Evolutionary conservation across 1,140 invertebrate species (phyloP).

Genomic region (Magallana angulata): DNA sequence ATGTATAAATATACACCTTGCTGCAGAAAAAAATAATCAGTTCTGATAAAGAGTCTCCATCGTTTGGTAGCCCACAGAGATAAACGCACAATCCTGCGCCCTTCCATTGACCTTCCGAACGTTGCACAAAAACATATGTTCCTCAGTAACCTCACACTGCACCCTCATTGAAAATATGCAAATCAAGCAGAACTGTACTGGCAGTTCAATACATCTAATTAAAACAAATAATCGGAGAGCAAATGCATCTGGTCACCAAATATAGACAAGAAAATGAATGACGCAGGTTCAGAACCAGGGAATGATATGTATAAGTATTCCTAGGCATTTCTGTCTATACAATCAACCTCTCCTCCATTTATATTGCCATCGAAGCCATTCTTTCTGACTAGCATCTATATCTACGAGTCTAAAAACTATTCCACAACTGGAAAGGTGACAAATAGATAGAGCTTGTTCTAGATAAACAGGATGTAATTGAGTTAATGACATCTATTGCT

Average conservation of each 20-base stretch:
- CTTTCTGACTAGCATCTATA: background rate
- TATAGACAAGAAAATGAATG: conserved; percentile 1
- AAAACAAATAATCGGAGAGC: conserved; percentile 1
- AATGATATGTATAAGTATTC: background rate
- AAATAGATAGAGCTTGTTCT: background rate
- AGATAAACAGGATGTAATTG: conserved; percentile 9
- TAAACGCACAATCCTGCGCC: conserved; percentile 4
- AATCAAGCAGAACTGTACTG: conserved; percentile 29
- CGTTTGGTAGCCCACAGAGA: conserved; percentile 10
- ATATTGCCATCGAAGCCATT: background rate
- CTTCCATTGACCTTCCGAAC: conserved; percentile 16
- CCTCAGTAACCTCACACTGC: background rate
- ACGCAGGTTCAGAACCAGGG: background rate
- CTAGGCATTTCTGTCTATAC: background rate
- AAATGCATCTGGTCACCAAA: conserved; percentile 9
- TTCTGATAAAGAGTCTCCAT: conserved; percentile 29
- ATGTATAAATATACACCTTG: conserved; percentile 36
- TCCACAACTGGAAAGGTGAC: background rate
- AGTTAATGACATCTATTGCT: background rate
- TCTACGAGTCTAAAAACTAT: background rate
- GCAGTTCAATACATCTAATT: conserved; percentile 38
- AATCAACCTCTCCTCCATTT: background rate
- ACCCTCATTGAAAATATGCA: conserved; percentile 25
- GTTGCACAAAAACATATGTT: conserved; percentile 33
- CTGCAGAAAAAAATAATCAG: conserved; percentile 25